These are phyloP conservation scores for Lepidurus packardi DNA, from an alignment of 1,140 invertebrate species.

Conservation along the genomic window DNA sequence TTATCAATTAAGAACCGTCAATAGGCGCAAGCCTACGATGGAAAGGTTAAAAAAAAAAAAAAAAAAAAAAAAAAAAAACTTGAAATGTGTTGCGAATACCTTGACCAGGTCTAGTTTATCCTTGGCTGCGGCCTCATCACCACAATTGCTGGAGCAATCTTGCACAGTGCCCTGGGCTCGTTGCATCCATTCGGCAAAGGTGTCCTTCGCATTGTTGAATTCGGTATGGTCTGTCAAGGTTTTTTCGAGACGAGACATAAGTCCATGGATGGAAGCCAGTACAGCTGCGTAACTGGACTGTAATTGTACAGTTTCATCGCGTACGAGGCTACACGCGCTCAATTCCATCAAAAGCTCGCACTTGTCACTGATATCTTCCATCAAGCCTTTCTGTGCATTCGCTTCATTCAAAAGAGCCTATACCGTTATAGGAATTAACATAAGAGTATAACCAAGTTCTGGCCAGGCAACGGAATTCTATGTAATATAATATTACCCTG, in stretches of 20 bases:
- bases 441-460: not conserved
- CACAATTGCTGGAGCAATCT: slow-evolving; percentile 67
- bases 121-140: slow-evolving; percentile 67
- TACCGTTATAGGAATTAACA: slow-evolving; percentile 25
- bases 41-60: no score
- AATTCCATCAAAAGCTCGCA: slow-evolving; percentile 80
- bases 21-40: no score
- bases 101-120: slow-evolving; percentile 73
- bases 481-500: slow-evolving; percentile 45
- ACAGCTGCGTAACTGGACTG: slow-evolving; percentile 72
- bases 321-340: slow-evolving; percentile 70
- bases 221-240: slow-evolving; percentile 82
- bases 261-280: slow-evolving; percentile 64
- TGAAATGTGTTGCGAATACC: slow-evolving; percentile 37
- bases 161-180: slow-evolving; percentile 69
- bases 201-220: slow-evolving; percentile 74
- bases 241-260: slow-evolving; percentile 77
- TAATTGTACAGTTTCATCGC: slow-evolving; percentile 76
- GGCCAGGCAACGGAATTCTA: not conserved
- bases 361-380: slow-evolving; percentile 78
- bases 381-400: slow-evolving; percentile 62
- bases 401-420: slow-evolving; percentile 65
- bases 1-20: no score
- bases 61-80: no score
- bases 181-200: slow-evolving; percentile 72